Conservation (phyloP, 2,113 vertebrate genomes). For the Fulica atra region DNA sequence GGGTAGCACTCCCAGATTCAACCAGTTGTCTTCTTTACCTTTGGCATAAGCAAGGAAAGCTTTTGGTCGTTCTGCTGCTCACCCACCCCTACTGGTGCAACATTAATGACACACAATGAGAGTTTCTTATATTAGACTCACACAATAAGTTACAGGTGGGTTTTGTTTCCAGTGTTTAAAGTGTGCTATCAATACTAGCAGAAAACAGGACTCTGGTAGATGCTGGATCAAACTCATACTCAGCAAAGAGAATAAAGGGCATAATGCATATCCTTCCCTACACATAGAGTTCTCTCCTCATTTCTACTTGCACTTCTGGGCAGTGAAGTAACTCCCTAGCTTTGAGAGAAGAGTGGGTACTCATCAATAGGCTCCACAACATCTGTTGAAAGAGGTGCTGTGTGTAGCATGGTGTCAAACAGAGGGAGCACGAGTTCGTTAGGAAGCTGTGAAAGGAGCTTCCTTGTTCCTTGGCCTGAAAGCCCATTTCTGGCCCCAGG, state of each 20-base stretch:
- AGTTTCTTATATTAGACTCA: neutral
- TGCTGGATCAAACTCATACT: neutral
- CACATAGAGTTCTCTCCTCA: neutral
- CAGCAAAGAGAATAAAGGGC: neutral
- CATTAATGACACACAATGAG: neutral
- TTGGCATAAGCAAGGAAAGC: neutral
- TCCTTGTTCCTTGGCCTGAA: constrained; percentile 7
- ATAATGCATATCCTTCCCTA: neutral
- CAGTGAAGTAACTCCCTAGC: neutral
- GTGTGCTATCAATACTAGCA: neutral
- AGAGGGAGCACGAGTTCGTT: neutral
- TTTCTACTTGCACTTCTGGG: neutral
- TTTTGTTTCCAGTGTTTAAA: neutral
- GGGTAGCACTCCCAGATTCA: rapidly evolving
- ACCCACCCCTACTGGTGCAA: neutral
- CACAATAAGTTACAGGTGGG: neutral
- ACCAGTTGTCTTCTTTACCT: neutral
- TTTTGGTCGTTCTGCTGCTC: neutral
- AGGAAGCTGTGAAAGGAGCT: neutral
- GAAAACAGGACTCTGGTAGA: neutral
- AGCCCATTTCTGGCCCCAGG: constrained; percentile 23
- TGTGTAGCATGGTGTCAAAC: neutral
- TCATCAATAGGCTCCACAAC: neutral
- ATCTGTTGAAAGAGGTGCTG: neutral
- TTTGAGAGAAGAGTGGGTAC: neutral